phyloP scores from a whole-genome alignment of 2,888 invertebrate species.

The Salpingus planirostris region DNA sequence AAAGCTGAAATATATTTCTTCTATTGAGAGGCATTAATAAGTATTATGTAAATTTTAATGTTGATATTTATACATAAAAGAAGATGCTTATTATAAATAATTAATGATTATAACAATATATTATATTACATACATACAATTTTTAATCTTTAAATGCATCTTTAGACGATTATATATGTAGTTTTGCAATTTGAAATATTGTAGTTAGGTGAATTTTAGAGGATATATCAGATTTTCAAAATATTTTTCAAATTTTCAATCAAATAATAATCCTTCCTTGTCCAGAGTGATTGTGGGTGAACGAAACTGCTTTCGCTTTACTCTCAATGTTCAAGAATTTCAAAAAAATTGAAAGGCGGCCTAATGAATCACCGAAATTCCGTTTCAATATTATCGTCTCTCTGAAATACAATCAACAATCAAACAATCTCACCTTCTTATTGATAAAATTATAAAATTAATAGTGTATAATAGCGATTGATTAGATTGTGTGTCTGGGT shows the following conservation, averaged over 20 bases:
- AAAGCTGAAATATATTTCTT: constrained; percentile 24
- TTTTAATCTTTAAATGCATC: constrained; percentile 21
- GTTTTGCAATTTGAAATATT: constrained; percentile 25
- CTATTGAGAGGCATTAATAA: constrained; percentile 12
- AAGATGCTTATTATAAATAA: no score
- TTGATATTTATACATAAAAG: constrained; percentile 30
- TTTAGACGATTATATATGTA: constrained; percentile 22
- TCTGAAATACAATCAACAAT: constrained; percentile 21
- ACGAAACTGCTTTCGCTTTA: constrained; percentile 6
- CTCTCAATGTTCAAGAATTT: constrained; percentile 2
- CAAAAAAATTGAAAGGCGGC: no score
- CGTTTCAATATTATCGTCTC: not conserved
- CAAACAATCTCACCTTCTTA: constrained; percentile 29
- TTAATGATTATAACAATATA: no score
- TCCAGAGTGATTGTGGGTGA: constrained; percentile 13
- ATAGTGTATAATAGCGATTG: constrained; percentile 12
- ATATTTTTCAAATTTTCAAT: constrained; percentile 8
- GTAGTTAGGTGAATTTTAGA: constrained; percentile 23
- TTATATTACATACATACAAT: no score
- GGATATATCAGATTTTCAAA: constrained; percentile 22
- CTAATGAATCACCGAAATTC: no score
- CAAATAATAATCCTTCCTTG: constrained; percentile 17
- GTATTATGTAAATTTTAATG: constrained; percentile 33
- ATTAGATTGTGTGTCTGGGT: no score
- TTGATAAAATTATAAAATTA: no score